Conservation (phyloP, 2,888 invertebrate genomes). For the Phengaris arion region DNA sequence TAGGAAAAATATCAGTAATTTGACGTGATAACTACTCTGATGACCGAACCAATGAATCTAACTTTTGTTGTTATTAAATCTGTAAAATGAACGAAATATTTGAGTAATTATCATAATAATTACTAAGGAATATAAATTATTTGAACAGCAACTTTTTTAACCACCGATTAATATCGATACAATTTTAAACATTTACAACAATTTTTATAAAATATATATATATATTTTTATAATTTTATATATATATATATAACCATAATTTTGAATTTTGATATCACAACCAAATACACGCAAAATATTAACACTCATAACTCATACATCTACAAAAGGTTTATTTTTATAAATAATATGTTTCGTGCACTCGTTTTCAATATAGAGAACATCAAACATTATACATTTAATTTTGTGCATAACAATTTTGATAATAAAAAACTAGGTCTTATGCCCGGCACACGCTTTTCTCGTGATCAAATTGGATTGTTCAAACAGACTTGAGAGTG, state of each 20-base stretch:
- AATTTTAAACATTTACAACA: neutral
- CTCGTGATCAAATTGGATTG: too few species aligned
- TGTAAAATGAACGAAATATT: neutral
- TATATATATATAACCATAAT: neutral
- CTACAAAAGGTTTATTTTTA: neutral
- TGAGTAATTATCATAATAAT: neutral
- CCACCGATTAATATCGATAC: neutral
- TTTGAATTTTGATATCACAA: conserved; percentile 4
- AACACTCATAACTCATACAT: conserved; percentile 6
- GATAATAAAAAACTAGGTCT: neutral
- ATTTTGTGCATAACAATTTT: conserved; percentile 11
- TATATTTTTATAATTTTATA: neutral
- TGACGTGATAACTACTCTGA: too few species aligned
- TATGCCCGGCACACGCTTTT: too few species aligned
- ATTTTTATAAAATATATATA: neutral
- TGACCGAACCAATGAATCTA: too few species aligned
- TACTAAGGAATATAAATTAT: neutral
- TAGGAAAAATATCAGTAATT: too few species aligned
- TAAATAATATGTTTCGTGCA: neutral
- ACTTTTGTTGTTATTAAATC: too few species aligned
- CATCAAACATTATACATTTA: neutral
- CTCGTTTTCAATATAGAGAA: neutral
- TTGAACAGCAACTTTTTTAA: neutral
- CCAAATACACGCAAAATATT: conserved; percentile 6
- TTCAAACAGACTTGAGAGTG: too few species aligned